Base-by-base conservation (phyloP, 2,113 vertebrate genomes). In the Indri indri region DNA sequence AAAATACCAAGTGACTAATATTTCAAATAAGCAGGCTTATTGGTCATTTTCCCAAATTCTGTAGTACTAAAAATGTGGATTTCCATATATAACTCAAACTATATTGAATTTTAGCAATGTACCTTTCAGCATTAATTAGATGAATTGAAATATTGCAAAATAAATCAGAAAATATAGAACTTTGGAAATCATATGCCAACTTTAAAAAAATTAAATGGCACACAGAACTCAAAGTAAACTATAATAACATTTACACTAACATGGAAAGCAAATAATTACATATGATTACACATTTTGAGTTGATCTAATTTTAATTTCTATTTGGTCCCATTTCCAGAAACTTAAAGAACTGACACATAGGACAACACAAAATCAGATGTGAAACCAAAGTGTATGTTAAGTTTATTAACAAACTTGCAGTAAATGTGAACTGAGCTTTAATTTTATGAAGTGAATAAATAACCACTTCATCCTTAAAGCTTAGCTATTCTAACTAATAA, bases 221-320 rank as follows among this genome's bases (percentile, higher is more conserved):
- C 54, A 68, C 25, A 82, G 30, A 83, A 82, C 18, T 87, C 52
- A 96, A 92, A 95, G 54, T 81, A 96, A 92, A 88, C 23, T 82
- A 80, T n/a, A 79, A 68, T 82, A 94, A 74, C 73, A 94, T 82
- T 95, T 90, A 87, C 16, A 65, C 68, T 83, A 73, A 93, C 61
- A 57, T 70, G 47, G 50, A 88, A 82, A 97, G n/a, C 77, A 98
- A 96, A 91, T 92, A 88, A 92, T 95, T 96, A 74, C 32, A 85
- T 59, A 23, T 30, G 73, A 76, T 96, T 76, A 84, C 32, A 96
- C 17, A n/a, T 95, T 96, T 91, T 70, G 57, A 22, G 23, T 88
- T 85, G 40, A 83, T 94, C 27, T 95, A 45, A 70, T 73, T 89
- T 5, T 88, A 66, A 96, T 94, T 96, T 90, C 47, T 95, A 54